A percentile compares a stretch with the other conserved stretches of the same genome.
Conservation (phyloP, 2,113 vertebrate genomes). For the Mionectes macconnelli region DNA sequence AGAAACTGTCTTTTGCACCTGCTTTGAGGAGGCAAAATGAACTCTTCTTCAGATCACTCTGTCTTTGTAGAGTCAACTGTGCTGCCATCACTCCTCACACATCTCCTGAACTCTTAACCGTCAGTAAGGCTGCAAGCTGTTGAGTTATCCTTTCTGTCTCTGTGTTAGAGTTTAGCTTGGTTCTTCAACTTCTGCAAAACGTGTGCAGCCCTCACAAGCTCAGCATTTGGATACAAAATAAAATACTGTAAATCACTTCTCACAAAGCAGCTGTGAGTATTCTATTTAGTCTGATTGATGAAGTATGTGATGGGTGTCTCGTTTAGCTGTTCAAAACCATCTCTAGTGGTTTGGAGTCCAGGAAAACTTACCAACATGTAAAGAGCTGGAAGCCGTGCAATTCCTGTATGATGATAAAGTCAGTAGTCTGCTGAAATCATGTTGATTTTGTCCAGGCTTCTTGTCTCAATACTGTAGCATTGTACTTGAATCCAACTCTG, state of each 20-base stretch:
- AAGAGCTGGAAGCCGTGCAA: background rate
- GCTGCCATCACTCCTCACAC: background rate
- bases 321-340: background rate
- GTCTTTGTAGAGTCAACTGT: background rate
- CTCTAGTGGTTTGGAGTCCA: background rate
- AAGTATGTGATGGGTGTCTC: background rate
- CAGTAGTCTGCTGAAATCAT: background rate
- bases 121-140: background rate
- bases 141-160: background rate
- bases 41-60: background rate
- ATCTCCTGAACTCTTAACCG: background rate
- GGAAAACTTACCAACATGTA: background rate
- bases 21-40: background rate
- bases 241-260: background rate
- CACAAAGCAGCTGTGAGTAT: background rate
- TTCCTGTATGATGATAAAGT: background rate
- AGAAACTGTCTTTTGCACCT: background rate
- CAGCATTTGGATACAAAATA: background rate
- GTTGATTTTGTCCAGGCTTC: background rate
- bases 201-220: background rate
- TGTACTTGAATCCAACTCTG: background rate
- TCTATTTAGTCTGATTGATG: background rate
- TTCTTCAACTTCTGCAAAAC: background rate
- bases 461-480: background rate
- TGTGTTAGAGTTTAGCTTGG: background rate